Evolutionary conservation across 2,797 vertebrate genomes (phyloP).

Genomic region (Chaetodon trifasciatus): DNA sequence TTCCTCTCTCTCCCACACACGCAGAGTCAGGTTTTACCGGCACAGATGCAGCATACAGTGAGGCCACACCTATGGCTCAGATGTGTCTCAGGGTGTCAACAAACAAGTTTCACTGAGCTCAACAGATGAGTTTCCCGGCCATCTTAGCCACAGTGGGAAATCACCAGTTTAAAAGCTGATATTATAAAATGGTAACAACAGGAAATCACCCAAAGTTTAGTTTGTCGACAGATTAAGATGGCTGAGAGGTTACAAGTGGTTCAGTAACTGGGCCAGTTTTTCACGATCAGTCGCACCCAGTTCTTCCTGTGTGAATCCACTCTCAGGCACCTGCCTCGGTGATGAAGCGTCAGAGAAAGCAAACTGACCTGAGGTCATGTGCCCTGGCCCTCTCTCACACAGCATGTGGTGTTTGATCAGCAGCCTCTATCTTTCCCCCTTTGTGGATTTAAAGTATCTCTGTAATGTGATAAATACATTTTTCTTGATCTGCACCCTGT

Average conservation of each 20-base stretch:
- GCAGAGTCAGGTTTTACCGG: slow-evolving; percentile 52
- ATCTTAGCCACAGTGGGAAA: background rate
- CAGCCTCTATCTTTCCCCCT: slow-evolving; percentile 7
- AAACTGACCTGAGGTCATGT: slow-evolving; percentile 3
- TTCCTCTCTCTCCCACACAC: background rate
- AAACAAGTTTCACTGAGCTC: background rate
- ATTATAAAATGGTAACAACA: background rate
- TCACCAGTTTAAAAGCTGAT: background rate
- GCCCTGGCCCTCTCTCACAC: background rate
- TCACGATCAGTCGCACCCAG: background rate
- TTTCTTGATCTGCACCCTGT: slow-evolving; percentile 15
- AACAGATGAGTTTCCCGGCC: background rate
- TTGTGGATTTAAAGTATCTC: slow-evolving; percentile 32
- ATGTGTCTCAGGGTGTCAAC: slow-evolving; percentile 14
- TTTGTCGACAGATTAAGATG: background rate
- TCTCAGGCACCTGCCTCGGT: background rate
- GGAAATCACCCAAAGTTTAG: background rate
- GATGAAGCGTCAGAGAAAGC: background rate
- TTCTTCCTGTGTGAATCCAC: background rate
- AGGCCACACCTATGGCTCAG: slow-evolving; percentile 35
- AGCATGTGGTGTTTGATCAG: slow-evolving; percentile 2
- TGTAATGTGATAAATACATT: slow-evolving; percentile 14
- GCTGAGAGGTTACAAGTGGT: background rate
- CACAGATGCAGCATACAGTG: slow-evolving; percentile 8
- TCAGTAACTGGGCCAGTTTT: background rate